These are phyloP conservation scores for Epistrophella euchroma DNA, from an alignment of 2,888 invertebrate species.

Conservation along the genomic window DNA sequence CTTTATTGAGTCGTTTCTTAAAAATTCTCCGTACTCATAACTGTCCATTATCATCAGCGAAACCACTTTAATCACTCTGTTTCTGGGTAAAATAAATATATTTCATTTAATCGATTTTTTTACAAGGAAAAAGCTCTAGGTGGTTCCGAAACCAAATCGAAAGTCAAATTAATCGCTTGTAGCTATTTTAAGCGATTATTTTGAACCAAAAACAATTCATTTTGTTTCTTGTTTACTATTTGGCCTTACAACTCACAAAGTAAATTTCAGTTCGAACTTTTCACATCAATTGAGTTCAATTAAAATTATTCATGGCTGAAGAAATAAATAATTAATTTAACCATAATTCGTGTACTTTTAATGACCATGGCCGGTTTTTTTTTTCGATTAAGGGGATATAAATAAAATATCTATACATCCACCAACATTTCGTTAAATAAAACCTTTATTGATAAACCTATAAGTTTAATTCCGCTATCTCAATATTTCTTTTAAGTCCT, in stretches of 20 bases:
- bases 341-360: neutral
- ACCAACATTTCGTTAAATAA: neutral
- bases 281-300: constrained; percentile 5
- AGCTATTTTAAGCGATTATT: neutral
- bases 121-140: neutral
- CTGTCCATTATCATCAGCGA: neutral
- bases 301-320: constrained; percentile 12
- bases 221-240: neutral
- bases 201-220: neutral
- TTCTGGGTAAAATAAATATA: neutral
- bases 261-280: neutral
- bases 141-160: neutral
- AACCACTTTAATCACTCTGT: neutral
- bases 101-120: neutral
- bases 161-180: neutral
- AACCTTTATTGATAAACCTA: neutral
- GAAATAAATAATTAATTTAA: constrained; percentile 8
- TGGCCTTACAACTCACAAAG: neutral
- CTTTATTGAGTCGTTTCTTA: neutral
- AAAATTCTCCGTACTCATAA: neutral
- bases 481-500: neutral
- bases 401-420: neutral
- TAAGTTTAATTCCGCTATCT: neutral
- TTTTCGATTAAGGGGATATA: neutral
- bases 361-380: neutral